These are phyloP conservation scores for Cyrtorhinus lividipennis DNA, from an alignment of 1,140 invertebrate genomes.

Conservation along the genomic window DNA sequence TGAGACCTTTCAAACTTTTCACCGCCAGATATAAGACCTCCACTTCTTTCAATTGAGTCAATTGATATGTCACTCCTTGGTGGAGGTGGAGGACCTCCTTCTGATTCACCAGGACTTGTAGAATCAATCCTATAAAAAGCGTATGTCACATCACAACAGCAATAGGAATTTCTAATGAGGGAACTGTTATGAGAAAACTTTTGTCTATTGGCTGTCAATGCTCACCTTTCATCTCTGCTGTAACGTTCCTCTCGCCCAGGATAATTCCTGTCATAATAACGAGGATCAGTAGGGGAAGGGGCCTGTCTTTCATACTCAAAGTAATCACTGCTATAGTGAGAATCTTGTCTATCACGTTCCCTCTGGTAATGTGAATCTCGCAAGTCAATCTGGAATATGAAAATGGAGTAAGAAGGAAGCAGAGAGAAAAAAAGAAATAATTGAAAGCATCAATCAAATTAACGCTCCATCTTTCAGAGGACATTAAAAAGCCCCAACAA, in stretches of 20 bases:
- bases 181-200: too few relatives aligned
- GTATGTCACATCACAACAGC: too few relatives aligned
- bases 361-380: slow-evolving; percentile 34
- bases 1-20: slow-evolving; percentile 35
- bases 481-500: too few relatives aligned
- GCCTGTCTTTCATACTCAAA: slow-evolving; percentile 35
- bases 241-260: slow-evolving; percentile 33
- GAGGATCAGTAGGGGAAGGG: slow-evolving; percentile 32
- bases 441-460: too few relatives aligned
- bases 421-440: too few relatives aligned
- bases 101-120: slow-evolving; percentile 27
- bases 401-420: too few relatives aligned
- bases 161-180: too few relatives aligned
- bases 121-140: slow-evolving; percentile 25
- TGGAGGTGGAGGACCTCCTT: slow-evolving; percentile 22
- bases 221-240: slow-evolving; percentile 33
- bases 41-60: slow-evolving; percentile 54
- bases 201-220: too few relatives aligned
- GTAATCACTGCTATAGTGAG: slow-evolving; percentile 41
- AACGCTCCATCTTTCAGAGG: too few relatives aligned
- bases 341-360: slow-evolving; percentile 31
- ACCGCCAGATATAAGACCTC: slow-evolving; percentile 25
- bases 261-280: slow-evolving; percentile 36
- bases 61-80: slow-evolving; percentile 54
- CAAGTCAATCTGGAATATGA: slow-evolving; percentile 22